phyloP scores from a whole-genome alignment of 30 jellyfish, hydroid and myxozoan species.

The Mastigias papua region DNA sequence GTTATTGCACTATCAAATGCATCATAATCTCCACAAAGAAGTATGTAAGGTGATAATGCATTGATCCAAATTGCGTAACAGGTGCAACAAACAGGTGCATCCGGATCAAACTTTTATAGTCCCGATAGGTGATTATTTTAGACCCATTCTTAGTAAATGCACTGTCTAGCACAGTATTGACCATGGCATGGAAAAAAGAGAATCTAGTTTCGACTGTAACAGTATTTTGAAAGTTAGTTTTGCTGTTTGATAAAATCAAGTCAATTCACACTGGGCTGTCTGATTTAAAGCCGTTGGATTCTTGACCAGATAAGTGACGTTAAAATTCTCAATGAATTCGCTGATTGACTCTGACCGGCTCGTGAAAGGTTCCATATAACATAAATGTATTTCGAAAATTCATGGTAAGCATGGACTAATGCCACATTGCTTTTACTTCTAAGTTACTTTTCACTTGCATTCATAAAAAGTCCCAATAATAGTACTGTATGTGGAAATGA shows the following conservation, averaged over 20 bases:
- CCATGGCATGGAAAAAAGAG: constrained; percentile 46
- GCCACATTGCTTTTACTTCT: no score
- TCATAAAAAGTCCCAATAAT: no score
- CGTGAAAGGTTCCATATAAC: no score
- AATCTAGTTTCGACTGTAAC: constrained; percentile 51
- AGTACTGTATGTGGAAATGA: no score
- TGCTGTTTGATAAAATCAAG: constrained; percentile 47
- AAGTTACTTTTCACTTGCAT: no score
- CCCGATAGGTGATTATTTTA: not conserved
- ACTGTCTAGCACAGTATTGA: constrained; percentile 5
- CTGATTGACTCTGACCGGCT: no score
- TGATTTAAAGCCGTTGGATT: constrained; percentile 53
- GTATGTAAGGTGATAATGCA: not conserved
- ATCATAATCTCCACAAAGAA: not conserved
- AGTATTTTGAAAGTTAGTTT: constrained; percentile 17
- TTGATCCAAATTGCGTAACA: no score
- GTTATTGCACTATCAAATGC: not conserved
- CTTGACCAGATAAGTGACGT: not conserved
- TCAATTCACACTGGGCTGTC: constrained; percentile 40
- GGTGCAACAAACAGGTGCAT: not conserved
- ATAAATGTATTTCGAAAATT: no score
- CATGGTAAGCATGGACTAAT: no score
- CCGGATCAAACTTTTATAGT: not conserved
- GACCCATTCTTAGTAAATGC: constrained; percentile 47
- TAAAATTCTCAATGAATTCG: constrained; percentile 19